Conservation (phyloP, 2,888 invertebrate genomes). For the Tipula unca region DNA sequence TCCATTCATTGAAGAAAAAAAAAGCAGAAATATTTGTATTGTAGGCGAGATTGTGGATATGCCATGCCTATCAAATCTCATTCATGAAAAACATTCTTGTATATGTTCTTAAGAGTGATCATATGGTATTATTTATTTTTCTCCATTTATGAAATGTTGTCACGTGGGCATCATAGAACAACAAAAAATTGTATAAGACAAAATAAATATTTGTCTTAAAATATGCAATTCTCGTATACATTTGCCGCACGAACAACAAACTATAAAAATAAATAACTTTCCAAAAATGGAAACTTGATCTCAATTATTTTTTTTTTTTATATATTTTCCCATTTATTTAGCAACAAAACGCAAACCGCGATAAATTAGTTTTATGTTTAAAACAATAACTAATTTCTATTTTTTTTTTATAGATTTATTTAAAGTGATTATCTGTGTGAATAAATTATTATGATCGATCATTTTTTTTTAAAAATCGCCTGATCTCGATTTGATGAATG, state of each 20-base stretch:
- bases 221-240: neutral
- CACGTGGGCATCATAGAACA: neutral
- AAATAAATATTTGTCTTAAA: neutral
- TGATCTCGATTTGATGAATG: neutral
- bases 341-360: neutral
- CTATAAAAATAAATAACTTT: neutral
- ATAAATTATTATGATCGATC: neutral
- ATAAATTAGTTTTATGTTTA: neutral
- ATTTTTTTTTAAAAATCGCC: neutral
- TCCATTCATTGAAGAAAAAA: neutral
- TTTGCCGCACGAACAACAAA: neutral
- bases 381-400: neutral
- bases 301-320: neutral
- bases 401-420: no score
- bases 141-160: neutral
- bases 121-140: neutral
- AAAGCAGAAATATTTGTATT: neutral
- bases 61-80: neutral
- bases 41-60: neutral
- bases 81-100: neutral
- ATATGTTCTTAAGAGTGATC: neutral
- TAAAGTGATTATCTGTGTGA: neutral
- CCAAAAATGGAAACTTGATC: conserved; percentile 8
- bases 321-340: neutral
- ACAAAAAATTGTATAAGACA: neutral